Evolutionary conservation across 2,113 vertebrate species (phyloP).

Genomic region (Gallinago media): DNA sequence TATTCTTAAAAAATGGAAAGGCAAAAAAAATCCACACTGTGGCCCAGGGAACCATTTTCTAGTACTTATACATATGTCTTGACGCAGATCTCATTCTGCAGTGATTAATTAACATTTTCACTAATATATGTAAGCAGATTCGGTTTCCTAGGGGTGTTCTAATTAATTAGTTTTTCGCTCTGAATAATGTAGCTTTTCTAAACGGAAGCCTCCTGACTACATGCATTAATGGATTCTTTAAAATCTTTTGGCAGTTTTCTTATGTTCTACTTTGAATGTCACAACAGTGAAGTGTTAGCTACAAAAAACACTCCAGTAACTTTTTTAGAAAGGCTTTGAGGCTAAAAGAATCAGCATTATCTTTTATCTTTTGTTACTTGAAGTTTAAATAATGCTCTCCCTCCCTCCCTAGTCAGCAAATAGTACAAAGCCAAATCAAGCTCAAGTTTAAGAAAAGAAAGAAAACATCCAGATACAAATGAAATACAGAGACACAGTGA

Average conservation of each 20-base stretch:
- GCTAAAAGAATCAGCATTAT: conserved; percentile 54
- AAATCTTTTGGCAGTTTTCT: conserved; percentile 75
- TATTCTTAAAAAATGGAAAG: not conserved
- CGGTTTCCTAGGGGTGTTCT: conserved; percentile 74
- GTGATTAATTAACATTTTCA: conserved; percentile 83
- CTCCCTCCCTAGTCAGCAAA: conserved; percentile 53
- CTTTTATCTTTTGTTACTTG: conserved; percentile 64
- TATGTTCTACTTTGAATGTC: conserved; percentile 68
- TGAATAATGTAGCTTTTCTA: conserved; percentile 78
- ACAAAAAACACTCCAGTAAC: conserved; percentile 50
- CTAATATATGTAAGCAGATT: conserved; percentile 76
- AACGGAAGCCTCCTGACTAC: conserved; percentile 72
- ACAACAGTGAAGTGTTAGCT: conserved; percentile 67
- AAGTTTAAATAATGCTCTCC: conserved; percentile 51
- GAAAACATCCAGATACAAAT: conserved; percentile 52
- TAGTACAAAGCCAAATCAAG: conserved; percentile 61
- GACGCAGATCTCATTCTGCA: conserved; percentile 65
- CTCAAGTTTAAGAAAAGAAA: conserved; percentile 63
- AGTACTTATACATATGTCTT: conserved; percentile 23
- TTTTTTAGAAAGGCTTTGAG: conserved; percentile 63
- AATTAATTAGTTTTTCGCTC: conserved; percentile 82
- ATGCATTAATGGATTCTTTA: conserved; percentile 73
- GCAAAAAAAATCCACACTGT: not conserved
- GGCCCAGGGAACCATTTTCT: not conserved
- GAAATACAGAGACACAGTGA: conserved; percentile 53